Percentiles rank a stretch among this genome's conserved stretches.
These are phyloP conservation scores for Pristis pectinata DNA, from an alignment of 2,797 vertebrate genomes.

Conservation along the genomic window DNA sequence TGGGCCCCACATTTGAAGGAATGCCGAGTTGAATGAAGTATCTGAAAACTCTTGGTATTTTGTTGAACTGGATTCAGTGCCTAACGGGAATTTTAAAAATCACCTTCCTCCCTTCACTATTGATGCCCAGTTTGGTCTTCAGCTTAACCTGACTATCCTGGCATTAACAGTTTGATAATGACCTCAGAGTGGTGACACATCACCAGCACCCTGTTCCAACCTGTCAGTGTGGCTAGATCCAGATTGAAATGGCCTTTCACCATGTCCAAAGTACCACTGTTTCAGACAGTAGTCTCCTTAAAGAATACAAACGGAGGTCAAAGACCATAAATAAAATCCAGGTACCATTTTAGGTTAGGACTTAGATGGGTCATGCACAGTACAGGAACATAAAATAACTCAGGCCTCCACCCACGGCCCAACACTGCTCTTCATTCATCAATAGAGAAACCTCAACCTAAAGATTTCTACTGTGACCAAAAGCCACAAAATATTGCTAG, in stretches of 20 bases:
- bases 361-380: no score
- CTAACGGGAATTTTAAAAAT: background rate
- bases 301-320: background rate
- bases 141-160: background rate
- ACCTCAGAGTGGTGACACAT: background rate
- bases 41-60: background rate
- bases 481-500: background rate
- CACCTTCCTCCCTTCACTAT: background rate
- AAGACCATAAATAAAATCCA: background rate
- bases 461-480: background rate
- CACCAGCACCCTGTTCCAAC: background rate
- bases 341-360: background rate
- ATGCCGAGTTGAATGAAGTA: background rate
- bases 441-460: no score
- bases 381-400: background rate
- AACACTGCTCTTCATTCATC: background rate
- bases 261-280: background rate
- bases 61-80: background rate
- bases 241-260: background rate
- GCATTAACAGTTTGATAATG: background rate
- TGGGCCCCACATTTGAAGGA: background rate
- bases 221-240: background rate
- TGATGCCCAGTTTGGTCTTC: background rate
- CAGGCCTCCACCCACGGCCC: background rate
- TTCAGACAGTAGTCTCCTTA: background rate